A percentile compares a stretch with the other conserved stretches of the same genome.
Evolutionary conservation across 1,140 invertebrate species (phyloP).

Genomic region (Ptiloglossa arizonensis): DNA sequence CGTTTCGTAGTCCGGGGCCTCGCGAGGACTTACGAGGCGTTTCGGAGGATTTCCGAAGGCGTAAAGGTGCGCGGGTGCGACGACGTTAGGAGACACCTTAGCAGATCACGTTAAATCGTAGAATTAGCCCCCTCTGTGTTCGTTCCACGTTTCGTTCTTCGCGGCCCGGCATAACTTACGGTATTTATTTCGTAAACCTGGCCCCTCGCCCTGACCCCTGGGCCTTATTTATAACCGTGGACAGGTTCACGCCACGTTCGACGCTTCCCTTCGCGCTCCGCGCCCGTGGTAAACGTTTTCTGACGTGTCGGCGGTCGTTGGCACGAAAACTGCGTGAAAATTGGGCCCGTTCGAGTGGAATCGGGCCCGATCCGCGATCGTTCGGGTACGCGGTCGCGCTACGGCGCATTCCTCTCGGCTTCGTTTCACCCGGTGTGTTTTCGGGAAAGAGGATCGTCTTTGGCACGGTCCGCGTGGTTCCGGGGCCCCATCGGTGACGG

Average conservation of each 20-base stretch:
- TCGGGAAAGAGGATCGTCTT: not conserved
- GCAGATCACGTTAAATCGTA: conserved; percentile 74
- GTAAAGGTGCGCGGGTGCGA: conserved; percentile 31
- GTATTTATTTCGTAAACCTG: conserved; percentile 75
- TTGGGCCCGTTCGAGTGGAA: too few relatives aligned
- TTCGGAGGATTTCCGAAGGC: conserved; percentile 37
- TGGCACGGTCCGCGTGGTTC: conserved; percentile 3
- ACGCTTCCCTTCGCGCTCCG: conserved; percentile 10
- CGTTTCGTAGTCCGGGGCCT: conserved; percentile 8
- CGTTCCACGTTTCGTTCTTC: conserved; percentile 25
- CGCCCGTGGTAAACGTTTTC: conserved; percentile 25
- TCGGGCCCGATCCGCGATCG: too few relatives aligned
- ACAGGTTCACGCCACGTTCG: conserved; percentile 71
- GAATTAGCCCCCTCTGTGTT: conserved; percentile 68
- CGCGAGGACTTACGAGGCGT: conserved; percentile 50
- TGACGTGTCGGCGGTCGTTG: too few relatives aligned
- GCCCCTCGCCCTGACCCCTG: conserved; percentile 69
- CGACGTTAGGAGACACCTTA: conserved; percentile 59
- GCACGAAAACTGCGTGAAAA: conserved; percentile 9
- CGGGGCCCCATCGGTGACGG: conserved; percentile 34
- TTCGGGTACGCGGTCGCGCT: too few relatives aligned
- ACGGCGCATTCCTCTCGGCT: too few relatives aligned
- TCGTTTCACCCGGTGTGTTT: too few relatives aligned
- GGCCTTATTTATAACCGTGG: conserved; percentile 74
- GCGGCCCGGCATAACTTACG: conserved; percentile 71